These are phyloP conservation scores for Chloroclystis v-ata DNA, from an alignment of 2,888 invertebrate species.

Conservation along the genomic window DNA sequence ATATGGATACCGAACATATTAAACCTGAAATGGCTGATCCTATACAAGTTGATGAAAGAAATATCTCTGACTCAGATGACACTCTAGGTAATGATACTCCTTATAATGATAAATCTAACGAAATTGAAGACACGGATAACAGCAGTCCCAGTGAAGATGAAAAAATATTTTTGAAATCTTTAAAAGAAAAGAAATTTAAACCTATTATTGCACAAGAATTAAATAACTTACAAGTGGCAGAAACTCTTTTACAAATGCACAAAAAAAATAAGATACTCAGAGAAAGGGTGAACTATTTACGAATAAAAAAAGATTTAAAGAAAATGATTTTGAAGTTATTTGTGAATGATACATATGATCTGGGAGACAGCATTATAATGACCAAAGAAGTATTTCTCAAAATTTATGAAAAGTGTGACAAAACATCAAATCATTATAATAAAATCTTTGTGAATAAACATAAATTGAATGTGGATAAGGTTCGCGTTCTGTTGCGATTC, in stretches of 20 bases:
- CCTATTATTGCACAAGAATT: neutral
- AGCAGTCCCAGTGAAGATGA: neutral
- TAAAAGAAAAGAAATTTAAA: neutral
- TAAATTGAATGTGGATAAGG: neutral
- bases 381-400: neutral
- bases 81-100: no score
- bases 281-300: neutral
- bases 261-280: neutral
- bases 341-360: neutral
- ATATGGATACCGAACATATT: no score
- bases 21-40: no score
- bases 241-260: neutral
- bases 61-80: no score
- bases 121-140: no score
- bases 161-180: neutral
- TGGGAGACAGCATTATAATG: neutral
- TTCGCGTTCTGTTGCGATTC: neutral
- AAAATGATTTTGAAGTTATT: neutral
- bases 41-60: no score
- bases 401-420: neutral
- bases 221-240: neutral
- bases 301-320: neutral
- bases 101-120: no score
- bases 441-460: no score
- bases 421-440: no score